A percentile compares a stretch with the other conserved stretches of the same genome.
These are phyloP conservation scores for Phaethornis superciliosus DNA, from an alignment of 2,113 vertebrate species.

Conservation along the genomic window DNA sequence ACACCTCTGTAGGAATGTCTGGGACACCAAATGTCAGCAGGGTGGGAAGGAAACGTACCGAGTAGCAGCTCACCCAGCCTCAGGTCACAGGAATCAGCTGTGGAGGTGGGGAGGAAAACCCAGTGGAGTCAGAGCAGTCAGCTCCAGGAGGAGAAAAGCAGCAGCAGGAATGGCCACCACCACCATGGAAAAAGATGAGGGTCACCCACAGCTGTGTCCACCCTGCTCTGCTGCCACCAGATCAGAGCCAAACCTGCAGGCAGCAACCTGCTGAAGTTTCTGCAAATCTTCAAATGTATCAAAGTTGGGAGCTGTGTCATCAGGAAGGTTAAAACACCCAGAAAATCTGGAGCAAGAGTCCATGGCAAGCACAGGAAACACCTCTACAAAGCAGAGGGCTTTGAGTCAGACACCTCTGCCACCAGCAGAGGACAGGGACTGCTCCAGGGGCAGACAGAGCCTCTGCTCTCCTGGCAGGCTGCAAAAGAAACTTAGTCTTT, in stretches of 20 bases:
- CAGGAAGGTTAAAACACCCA: background rate
- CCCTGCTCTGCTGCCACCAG: background rate
- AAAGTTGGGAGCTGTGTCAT: background rate
- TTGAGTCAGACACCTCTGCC: background rate
- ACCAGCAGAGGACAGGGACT: background rate
- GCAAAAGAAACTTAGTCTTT: background rate
- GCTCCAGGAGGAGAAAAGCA: background rate
- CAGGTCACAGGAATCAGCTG: too few species aligned
- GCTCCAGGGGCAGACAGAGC: background rate
- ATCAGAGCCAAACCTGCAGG: fast-evolving
- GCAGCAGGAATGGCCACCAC: fast-evolving
- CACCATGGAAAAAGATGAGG: fast-evolving
- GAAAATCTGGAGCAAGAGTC: background rate
- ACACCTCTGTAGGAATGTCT: background rate
- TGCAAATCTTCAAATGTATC: background rate
- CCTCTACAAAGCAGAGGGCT: background rate
- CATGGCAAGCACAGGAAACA: fast-evolving
- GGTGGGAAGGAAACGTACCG: fast-evolving
- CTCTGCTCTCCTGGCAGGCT: fast-evolving
- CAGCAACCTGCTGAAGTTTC: background rate
- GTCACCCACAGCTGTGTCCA: background rate
- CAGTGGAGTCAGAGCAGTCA: background rate
- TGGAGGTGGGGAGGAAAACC: background rate
- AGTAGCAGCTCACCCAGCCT: background rate
- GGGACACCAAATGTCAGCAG: background rate